Evolutionary conservation across 1,140 invertebrate genomes (phyloP).

Genomic region (Belonocnema kinseyi): DNA sequence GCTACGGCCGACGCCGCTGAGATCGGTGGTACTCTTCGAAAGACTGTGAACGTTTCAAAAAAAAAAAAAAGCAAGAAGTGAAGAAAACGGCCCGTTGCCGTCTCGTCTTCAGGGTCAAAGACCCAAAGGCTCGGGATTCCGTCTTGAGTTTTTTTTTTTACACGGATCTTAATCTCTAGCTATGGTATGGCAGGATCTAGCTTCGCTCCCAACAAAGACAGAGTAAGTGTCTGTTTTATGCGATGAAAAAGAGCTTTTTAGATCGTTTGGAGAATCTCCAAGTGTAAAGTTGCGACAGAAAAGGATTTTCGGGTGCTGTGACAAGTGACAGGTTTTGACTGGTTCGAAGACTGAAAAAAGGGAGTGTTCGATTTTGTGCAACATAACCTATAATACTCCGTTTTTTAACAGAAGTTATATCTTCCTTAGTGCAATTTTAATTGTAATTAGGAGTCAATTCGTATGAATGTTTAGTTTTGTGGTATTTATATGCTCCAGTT

Average conservation of each 20-base stretch:
- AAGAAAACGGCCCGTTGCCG: conserved; percentile 21
- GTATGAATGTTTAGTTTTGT: background rate
- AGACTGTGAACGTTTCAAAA: conserved; percentile 7
- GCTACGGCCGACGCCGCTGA: conserved; percentile 38
- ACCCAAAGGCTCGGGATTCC: background rate
- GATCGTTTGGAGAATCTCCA: background rate
- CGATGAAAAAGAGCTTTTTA: background rate
- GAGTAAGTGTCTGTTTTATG: background rate
- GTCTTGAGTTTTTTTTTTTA: conserved; percentile 15
- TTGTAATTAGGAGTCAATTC: background rate
- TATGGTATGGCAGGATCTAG: conserved; percentile 27
- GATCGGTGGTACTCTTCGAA: background rate
- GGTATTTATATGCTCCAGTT: no score
- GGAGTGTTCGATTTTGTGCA: conserved; percentile 24
- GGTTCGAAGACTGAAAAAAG: background rate
- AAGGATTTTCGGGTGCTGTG: background rate
- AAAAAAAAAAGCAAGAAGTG: background rate
- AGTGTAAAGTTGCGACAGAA: background rate
- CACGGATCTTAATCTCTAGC: conserved; percentile 25
- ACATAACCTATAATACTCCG: conserved; percentile 25
- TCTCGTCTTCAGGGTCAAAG: conserved; percentile 1
- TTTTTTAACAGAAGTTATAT: background rate
- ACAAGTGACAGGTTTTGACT: background rate
- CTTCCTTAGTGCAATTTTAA: background rate
- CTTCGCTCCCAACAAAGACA: conserved; percentile 17